Percentiles rank a stretch among this genome's conserved stretches.
These are phyloP conservation scores for Hoplodrina blanda DNA, from an alignment of 2,888 invertebrate genomes.

Conservation along the genomic window DNA sequence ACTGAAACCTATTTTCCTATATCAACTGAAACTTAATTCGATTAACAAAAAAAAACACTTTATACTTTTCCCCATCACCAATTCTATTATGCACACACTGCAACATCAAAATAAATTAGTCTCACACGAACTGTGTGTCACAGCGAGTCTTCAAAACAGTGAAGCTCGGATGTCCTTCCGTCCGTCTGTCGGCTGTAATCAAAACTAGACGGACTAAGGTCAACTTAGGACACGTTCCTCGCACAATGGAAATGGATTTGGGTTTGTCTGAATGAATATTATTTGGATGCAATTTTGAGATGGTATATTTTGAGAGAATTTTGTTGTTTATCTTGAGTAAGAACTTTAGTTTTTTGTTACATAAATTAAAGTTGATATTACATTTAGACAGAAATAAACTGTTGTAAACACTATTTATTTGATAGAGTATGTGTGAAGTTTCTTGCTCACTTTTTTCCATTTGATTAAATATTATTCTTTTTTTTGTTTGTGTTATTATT, in stretches of 20 bases:
- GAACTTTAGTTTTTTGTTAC: too few species aligned
- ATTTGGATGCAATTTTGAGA: constrained; percentile 23
- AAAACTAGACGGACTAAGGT: constrained; percentile 63
- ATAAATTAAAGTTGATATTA: too few species aligned
- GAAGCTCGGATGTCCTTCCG: constrained; percentile 56
- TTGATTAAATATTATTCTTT: too few species aligned
- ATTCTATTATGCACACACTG: constrained; percentile 27
- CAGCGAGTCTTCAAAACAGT: constrained; percentile 58
- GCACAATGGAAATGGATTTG: constrained; percentile 48
- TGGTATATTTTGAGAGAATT: neutral
- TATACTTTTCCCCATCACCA: neutral
- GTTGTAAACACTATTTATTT: too few species aligned
- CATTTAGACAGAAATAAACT: too few species aligned
- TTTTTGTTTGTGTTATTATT: too few species aligned
- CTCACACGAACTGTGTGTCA: constrained; percentile 27
- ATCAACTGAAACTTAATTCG: too few species aligned
- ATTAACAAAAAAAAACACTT: neutral
- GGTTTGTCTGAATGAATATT: constrained; percentile 35
- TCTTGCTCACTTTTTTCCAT: too few species aligned
- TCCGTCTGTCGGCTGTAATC: constrained; percentile 65
- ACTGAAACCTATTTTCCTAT: too few species aligned
- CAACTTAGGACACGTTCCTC: constrained; percentile 48
- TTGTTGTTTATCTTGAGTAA: neutral
- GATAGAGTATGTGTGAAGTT: too few species aligned
- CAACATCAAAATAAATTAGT: constrained; percentile 37